Percentiles rank a stretch among this genome's conserved stretches.
These are phyloP conservation scores for Fundulus diaphanus DNA, from an alignment of 2,797 vertebrate genomes.

Conservation along the genomic window DNA sequence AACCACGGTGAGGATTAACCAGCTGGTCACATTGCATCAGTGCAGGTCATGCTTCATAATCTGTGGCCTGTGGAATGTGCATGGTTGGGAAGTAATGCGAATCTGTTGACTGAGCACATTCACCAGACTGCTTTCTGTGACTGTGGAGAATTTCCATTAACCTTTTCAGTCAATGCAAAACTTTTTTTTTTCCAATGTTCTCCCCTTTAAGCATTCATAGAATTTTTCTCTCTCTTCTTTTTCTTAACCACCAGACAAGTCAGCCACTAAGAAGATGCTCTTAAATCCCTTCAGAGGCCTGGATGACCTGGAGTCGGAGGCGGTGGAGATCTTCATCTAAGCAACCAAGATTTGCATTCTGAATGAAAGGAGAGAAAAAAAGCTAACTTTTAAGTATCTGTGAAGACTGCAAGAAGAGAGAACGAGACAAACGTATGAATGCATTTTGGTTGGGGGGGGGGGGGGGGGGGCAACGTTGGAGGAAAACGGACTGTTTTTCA, in stretches of 20 bases:
- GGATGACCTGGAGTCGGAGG: constrained; percentile 78
- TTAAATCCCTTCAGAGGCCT: constrained; percentile 74
- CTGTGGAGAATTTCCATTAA: constrained; percentile 63
- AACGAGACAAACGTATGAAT: constrained; percentile 39
- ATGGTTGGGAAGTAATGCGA: constrained; percentile 60
- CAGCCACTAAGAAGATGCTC: constrained; percentile 61
- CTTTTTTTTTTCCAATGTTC: constrained; percentile 32
- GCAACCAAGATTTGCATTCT: constrained; percentile 34
- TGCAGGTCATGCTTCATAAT: constrained; percentile 66
- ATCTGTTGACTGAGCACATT: constrained; percentile 72
- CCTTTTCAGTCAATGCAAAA: constrained; percentile 54
- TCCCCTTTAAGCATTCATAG: constrained; percentile 24
- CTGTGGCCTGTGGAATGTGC: constrained; percentile 67
- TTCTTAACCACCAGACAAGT: constrained; percentile 58
- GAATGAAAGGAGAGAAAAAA: constrained; percentile 27
- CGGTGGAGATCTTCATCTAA: constrained; percentile 87
- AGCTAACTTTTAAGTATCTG: constrained; percentile 52
- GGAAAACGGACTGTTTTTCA: constrained; percentile 47
- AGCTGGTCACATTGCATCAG: constrained; percentile 61
- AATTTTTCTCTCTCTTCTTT: constrained; percentile 18
- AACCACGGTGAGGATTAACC: constrained; percentile 41
- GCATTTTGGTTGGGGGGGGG: constrained; percentile 58
- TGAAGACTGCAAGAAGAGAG: constrained; percentile 57
- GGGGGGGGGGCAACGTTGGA: constrained; percentile 25
- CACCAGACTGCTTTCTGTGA: constrained; percentile 47